Conservation (phyloP, 2,113 vertebrate species). For the Mungos mungo region DNA sequence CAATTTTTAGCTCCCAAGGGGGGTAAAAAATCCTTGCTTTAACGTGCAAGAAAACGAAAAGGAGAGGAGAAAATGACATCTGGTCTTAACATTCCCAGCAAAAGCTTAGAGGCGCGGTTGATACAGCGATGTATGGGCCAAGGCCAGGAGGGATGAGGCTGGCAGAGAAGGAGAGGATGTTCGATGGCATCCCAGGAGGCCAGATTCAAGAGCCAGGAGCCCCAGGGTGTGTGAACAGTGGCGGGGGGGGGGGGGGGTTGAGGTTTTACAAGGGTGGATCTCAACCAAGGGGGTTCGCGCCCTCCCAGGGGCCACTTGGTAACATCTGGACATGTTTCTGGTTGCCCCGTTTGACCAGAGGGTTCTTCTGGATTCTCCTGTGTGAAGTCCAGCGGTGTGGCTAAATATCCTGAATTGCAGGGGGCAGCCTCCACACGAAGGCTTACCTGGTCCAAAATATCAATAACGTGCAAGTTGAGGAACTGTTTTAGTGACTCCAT, state of each 20-base stretch:
- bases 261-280: neutral
- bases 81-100: conserved; percentile 20
- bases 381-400: neutral
- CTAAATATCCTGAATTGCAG: neutral
- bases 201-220: neutral
- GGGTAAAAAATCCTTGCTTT: neutral
- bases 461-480: neutral
- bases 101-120: neutral
- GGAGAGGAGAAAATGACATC: neutral
- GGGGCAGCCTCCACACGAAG: neutral
- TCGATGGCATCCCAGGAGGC: neutral
- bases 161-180: too few species aligned
- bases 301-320: neutral
- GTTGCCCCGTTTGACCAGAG: neutral
- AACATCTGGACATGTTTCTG: neutral
- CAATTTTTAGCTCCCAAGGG: conserved; percentile 47
- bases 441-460: neutral
- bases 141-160: neutral
- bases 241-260: neutral
- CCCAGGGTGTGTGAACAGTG: neutral
- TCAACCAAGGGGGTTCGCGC: neutral
- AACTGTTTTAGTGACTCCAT: accelerated
- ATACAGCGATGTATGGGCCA: accelerated
- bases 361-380: neutral
- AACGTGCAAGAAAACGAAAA: conserved; percentile 21